Conservation (phyloP, 2,113 vertebrate species). For the Paramormyrops kingsleyae region DNA sequence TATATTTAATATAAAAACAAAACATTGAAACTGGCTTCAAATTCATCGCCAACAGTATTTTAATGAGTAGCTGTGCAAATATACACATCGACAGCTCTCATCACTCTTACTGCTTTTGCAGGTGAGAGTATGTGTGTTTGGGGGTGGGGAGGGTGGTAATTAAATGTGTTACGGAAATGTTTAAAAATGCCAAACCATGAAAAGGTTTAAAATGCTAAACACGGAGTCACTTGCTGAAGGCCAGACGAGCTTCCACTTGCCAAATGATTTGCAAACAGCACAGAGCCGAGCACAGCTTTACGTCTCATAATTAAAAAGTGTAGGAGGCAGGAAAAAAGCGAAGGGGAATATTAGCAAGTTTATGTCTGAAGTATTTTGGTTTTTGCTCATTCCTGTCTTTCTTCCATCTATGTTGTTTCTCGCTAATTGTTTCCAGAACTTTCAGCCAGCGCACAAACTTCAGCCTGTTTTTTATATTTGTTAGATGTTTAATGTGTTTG, state of each 20-base stretch:
- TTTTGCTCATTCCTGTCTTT: background rate
- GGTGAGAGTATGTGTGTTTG: background rate
- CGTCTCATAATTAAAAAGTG: constrained; percentile 45
- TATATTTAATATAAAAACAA: background rate
- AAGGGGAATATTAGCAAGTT: constrained; percentile 50
- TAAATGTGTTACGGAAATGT: constrained; percentile 21
- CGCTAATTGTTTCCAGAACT: background rate
- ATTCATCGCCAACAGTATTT: background rate
- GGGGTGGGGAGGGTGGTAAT: constrained; percentile 25
- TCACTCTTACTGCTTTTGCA: background rate
- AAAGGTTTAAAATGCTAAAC: constrained; percentile 31
- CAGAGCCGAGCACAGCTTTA: constrained; percentile 25
- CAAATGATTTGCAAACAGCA: constrained; percentile 50
- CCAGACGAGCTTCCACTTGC: constrained; percentile 56
- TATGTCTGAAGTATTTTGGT: constrained; percentile 43
- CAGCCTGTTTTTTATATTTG: background rate
- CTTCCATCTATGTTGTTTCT: background rate
- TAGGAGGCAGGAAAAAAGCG: constrained; percentile 40
- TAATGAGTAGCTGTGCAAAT: background rate
- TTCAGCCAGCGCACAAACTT: background rate
- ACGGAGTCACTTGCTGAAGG: constrained; percentile 36
- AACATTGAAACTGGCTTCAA: background rate
- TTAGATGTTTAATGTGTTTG: background rate
- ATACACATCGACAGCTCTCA: background rate
- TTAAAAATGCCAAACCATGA: constrained; percentile 28